These are phyloP conservation scores for Boulengeromyrus knoepffleri DNA, from an alignment of 2,113 vertebrate genomes.

Conservation along the genomic window DNA sequence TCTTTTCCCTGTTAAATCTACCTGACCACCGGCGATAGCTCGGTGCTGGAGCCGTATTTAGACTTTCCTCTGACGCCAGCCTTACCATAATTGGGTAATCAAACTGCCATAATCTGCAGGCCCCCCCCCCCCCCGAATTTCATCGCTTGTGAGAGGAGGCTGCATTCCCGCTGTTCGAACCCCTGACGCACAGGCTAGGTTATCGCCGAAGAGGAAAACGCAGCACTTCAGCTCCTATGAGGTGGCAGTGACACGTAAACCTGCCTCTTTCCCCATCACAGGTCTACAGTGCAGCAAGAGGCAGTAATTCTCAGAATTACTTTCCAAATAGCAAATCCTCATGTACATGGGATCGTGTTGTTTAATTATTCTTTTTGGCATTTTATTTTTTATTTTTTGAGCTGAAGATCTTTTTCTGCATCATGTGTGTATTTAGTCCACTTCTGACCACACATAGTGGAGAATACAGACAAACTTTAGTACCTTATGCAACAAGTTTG, in stretches of 20 bases:
- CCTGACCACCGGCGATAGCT: not conserved
- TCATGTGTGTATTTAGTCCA: not conserved
- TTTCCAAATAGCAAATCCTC: not conserved
- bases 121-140: not conserved
- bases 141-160: not conserved
- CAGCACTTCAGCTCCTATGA: not conserved
- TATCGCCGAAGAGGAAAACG: not conserved
- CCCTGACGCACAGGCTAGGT: not conserved
- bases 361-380: not conserved
- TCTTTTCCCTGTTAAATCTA: not conserved
- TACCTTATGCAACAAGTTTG: not conserved
- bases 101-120: not conserved
- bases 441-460: not conserved
- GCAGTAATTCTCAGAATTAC: not conserved
- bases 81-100: not conserved
- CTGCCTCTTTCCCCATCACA: not conserved
- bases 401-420: not conserved
- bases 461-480: not conserved
- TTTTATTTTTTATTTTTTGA: not conserved
- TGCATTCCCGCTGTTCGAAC: not conserved
- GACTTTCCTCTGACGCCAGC: not conserved
- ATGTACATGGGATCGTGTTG: not conserved
- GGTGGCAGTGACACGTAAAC: not conserved
- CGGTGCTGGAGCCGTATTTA: not conserved
- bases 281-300: not conserved